Evolutionary conservation across 2,888 invertebrate species (phyloP).

Genomic region (Tanypteryx hageni): DNA sequence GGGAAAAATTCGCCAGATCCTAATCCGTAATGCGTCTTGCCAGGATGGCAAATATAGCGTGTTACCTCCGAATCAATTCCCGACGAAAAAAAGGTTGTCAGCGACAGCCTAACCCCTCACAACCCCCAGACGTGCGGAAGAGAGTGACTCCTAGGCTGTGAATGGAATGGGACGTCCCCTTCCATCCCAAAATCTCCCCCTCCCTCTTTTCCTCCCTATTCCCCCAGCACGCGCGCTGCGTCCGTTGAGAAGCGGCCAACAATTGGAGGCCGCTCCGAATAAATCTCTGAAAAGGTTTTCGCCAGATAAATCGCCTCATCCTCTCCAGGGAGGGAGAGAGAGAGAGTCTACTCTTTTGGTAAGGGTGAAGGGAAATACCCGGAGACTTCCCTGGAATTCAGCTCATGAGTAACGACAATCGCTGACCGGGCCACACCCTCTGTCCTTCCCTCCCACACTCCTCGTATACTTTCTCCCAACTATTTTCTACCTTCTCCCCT

Average conservation of each 20-base stretch:
- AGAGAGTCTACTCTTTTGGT: not conserved
- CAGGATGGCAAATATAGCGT: not conserved
- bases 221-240: not conserved
- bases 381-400: slow-evolving; percentile 16
- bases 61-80: not conserved
- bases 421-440: slow-evolving; percentile 22
- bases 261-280: slow-evolving; percentile 1
- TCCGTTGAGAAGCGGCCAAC: slow-evolving; percentile 26
- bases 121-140: not conserved
- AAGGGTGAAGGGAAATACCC: slow-evolving; percentile 1
- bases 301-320: slow-evolving; percentile 4
- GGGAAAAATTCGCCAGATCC: not conserved
- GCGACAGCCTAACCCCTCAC: not conserved
- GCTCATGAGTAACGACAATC: slow-evolving; percentile 53
- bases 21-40: not conserved
- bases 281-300: slow-evolving; percentile 42
- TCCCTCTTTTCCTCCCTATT: not conserved
- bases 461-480: not conserved
- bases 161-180: not conserved
- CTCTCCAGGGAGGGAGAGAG: not conserved
- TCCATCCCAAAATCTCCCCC: not conserved
- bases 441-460: not conserved
- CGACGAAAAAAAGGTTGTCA: not conserved
- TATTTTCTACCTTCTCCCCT: not conserved
- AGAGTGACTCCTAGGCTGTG: not conserved